Evolutionary conservation across 2,888 invertebrate species (phyloP).

Genomic region (Linyphia triangularis): DNA sequence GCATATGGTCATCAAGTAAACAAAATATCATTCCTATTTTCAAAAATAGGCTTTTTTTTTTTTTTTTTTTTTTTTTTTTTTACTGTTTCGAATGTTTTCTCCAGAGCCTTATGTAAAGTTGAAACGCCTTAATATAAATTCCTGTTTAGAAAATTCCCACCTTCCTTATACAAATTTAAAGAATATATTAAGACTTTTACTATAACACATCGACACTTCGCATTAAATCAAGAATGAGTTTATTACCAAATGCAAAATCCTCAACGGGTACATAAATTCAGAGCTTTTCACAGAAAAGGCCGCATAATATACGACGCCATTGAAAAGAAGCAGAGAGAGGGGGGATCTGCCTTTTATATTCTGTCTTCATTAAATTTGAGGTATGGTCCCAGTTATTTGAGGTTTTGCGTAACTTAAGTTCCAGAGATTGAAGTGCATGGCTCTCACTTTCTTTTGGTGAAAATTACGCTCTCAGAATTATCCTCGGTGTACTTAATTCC

Average conservation of each 20-base stretch:
- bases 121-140: too few relatives aligned
- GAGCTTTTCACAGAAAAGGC: background rate
- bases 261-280: background rate
- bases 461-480: constrained; percentile 27
- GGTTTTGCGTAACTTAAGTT: background rate
- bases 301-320: background rate
- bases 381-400: background rate
- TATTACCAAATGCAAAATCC: background rate
- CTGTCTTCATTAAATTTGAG: constrained; percentile 33
- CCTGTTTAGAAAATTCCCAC: too few relatives aligned
- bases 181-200: too few relatives aligned
- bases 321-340: constrained; percentile 14
- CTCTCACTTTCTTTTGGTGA: background rate
- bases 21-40: background rate
- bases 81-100: background rate
- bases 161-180: too few relatives aligned
- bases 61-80: background rate
- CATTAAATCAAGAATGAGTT: background rate
- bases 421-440: background rate
- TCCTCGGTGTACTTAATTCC: constrained; percentile 18
- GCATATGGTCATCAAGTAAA: background rate
- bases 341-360: background rate
- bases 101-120: background rate
- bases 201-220: background rate
- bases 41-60: background rate